A percentile compares a stretch with the other conserved stretches of the same genome.
phyloP scores from a whole-genome alignment of 2,888 invertebrate species.

The Eristalis pertinax region DNA sequence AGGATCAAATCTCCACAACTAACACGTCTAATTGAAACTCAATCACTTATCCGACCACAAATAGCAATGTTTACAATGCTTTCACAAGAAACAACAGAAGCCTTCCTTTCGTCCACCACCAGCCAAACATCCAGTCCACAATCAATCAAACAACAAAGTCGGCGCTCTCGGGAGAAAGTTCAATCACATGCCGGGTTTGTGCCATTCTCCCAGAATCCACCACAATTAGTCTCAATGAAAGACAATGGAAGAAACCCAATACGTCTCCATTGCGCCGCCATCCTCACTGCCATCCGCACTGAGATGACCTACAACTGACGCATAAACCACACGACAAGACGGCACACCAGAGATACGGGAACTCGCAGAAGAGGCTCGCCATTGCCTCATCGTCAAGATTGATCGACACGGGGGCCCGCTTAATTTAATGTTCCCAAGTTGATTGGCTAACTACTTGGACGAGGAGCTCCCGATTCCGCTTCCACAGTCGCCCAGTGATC shows the following conservation, averaged over 20 bases:
- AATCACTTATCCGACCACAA: not conserved
- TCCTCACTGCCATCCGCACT: not conserved
- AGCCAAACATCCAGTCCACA: not conserved
- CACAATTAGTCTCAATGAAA: slow-evolving; percentile 62
- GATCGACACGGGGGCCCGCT: slow-evolving; percentile 55
- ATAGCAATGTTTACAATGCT: not conserved
- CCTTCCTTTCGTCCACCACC: not conserved
- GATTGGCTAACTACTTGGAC: slow-evolving; percentile 51
- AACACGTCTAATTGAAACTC: not conserved
- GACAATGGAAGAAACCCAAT: slow-evolving; percentile 22
- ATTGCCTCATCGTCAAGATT: slow-evolving; percentile 55
- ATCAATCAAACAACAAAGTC: slow-evolving; percentile 37
- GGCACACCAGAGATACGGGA: not conserved
- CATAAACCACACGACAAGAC: not conserved
- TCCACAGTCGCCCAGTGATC: not conserved
- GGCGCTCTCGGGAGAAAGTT: slow-evolving; percentile 57
- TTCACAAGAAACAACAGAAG: not conserved
- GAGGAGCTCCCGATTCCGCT: slow-evolving; percentile 14
- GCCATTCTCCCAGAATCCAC: slow-evolving; percentile 32
- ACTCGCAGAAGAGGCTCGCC: not conserved
- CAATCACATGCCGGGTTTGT: slow-evolving; percentile 41
- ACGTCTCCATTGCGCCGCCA: not conserved
- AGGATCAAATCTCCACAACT: not conserved
- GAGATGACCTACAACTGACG: slow-evolving; percentile 1
- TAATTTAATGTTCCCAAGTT: slow-evolving; percentile 62